Conservation (phyloP, 2,888 invertebrate genomes). For the Lithophane leautieri region DNA sequence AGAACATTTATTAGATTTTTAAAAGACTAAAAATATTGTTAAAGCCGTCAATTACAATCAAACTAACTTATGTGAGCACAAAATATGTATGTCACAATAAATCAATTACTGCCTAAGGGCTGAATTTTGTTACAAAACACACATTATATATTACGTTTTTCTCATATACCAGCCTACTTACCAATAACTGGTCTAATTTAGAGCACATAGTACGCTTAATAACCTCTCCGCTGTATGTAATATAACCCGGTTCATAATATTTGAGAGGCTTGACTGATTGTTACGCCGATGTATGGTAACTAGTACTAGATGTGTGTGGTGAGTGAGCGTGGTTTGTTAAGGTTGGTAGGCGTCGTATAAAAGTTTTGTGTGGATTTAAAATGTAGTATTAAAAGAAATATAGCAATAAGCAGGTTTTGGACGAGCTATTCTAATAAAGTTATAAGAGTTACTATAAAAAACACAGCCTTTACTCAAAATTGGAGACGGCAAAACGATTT, state of each 20-base stretch:
- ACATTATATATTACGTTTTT: conserved; percentile 10
- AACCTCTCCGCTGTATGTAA: conserved; percentile 51
- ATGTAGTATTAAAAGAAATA: too few relatives aligned
- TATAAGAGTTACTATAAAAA: neutral
- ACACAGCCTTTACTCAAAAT: neutral
- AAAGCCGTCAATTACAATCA: too few relatives aligned
- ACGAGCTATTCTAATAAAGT: neutral
- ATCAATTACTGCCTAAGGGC: conserved; percentile 13
- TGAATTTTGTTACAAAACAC: conserved; percentile 2
- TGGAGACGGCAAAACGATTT: neutral
- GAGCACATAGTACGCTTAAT: conserved; percentile 46
- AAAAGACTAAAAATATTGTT: too few relatives aligned
- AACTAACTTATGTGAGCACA: neutral
- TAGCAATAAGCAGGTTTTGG: neutral
- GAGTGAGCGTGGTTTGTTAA: neutral
- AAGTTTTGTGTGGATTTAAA: neutral
- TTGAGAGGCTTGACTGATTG: conserved; percentile 58
- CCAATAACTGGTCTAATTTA: conserved; percentile 47
- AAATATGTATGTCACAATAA: conserved; percentile 19
- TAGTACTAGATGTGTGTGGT: conserved; percentile 42
- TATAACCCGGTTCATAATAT: conserved; percentile 55
- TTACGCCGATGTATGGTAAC: conserved; percentile 1
- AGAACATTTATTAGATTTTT: too few relatives aligned
- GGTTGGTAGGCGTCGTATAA: neutral
- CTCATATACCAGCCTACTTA: conserved; percentile 2